phyloP scores from a whole-genome alignment of 1,140 invertebrate species.

The Drosophila ogumai region DNA sequence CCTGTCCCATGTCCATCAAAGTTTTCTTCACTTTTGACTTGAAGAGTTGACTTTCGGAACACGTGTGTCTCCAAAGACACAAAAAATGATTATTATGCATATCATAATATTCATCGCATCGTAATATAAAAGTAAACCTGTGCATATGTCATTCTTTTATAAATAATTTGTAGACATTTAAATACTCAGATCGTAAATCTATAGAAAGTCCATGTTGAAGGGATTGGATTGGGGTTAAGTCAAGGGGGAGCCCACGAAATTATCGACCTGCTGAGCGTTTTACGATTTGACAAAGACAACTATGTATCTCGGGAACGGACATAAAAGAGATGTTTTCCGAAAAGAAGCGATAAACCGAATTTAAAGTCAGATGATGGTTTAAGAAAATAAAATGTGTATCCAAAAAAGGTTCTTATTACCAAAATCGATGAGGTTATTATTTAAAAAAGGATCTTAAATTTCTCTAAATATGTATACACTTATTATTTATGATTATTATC shows the following conservation, averaged over 20 bases:
- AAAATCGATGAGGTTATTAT: not conserved
- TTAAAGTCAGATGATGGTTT: slow-evolving; percentile 1
- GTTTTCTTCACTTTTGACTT: slow-evolving; percentile 38
- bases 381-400: not conserved
- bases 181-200: slow-evolving; percentile 66
- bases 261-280: slow-evolving; percentile 59
- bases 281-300: slow-evolving; percentile 33
- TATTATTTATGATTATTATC: no score
- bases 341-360: slow-evolving; percentile 5
- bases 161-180: slow-evolving; percentile 57
- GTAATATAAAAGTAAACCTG: slow-evolving; percentile 45
- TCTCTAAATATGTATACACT: no score
- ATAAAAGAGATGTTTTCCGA: slow-evolving; percentile 8
- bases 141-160: slow-evolving; percentile 41
- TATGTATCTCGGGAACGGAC: slow-evolving; percentile 8
- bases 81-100: slow-evolving; percentile 63
- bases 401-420: not conserved
- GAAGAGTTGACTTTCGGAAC: slow-evolving; percentile 64
- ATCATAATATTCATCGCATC: slow-evolving; percentile 41
- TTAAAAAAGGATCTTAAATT: not conserved
- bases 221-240: slow-evolving; percentile 11
- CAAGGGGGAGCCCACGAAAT: slow-evolving; percentile 12
- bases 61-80: slow-evolving; percentile 51
- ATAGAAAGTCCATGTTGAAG: slow-evolving; percentile 57
- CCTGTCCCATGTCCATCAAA: slow-evolving; percentile 54